Conservation (phyloP, 2,888 invertebrate genomes). For the Beris chalybata region DNA sequence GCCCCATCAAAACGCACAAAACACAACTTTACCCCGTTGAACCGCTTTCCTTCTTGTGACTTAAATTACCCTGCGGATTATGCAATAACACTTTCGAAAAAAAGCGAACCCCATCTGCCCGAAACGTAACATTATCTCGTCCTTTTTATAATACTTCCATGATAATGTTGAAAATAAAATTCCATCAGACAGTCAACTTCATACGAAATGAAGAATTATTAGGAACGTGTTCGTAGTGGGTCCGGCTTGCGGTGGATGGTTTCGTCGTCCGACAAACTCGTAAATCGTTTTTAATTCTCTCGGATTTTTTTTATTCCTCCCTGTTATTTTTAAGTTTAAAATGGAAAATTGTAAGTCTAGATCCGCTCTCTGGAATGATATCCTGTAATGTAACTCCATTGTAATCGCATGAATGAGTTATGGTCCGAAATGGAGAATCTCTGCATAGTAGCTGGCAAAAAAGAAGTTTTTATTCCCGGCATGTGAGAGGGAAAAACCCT, state of each 20-base stretch:
- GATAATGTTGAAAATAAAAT: constrained; percentile 12
- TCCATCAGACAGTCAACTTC: constrained; percentile 19
- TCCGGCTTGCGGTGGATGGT: neutral
- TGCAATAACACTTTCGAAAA: constrained; percentile 5
- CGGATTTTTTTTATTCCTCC: neutral
- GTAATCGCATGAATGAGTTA: too few species aligned
- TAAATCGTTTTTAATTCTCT: constrained; percentile 3
- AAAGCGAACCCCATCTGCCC: neutral
- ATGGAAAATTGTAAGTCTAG: neutral
- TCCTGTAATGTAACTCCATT: too few species aligned
- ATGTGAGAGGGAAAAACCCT: too few species aligned
- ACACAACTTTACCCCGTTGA: too few species aligned
- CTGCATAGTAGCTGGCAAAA: too few species aligned
- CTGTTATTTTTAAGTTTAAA: neutral
- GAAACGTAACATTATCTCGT: neutral
- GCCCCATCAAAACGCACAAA: too few species aligned
- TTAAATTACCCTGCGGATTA: constrained; percentile 27
- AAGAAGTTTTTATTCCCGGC: too few species aligned
- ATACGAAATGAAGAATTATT: constrained; percentile 26
- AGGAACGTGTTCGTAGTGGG: neutral
- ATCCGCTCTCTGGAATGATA: neutral
- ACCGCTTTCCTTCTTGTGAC: neutral
- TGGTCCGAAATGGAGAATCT: too few species aligned
- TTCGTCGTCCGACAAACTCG: neutral
- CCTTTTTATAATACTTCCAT: too few species aligned